Percentiles rank a stretch among this genome's conserved stretches.
Conservation (phyloP, 2,888 invertebrate genomes). For the Therioaphis trifolii region DNA sequence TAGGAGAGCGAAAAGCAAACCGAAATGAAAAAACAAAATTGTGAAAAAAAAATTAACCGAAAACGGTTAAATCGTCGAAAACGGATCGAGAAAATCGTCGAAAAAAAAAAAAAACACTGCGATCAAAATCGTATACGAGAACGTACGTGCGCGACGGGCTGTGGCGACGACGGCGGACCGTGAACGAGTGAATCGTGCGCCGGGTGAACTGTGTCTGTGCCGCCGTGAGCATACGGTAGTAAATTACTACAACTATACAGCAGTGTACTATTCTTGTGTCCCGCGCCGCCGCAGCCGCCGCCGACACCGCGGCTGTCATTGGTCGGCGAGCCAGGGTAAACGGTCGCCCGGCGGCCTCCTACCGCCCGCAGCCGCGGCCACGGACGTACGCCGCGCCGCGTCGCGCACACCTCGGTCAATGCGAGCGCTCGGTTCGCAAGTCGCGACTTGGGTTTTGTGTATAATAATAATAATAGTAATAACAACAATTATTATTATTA, state of each 20-base stretch:
- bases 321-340: conserved; percentile 51
- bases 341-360: conserved; percentile 4
- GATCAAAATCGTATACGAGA: neutral
- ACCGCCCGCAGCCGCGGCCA: neutral
- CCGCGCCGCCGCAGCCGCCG: neutral
- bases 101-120: neutral
- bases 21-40: too few relatives aligned
- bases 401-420: neutral
- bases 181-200: neutral
- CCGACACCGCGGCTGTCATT: conserved; percentile 11
- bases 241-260: neutral
- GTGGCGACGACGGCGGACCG: neutral
- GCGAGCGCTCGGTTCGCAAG: neutral
- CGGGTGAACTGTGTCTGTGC: conserved; percentile 18
- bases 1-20: too few relatives aligned
- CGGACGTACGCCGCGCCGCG: too few relatives aligned
- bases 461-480: too few relatives aligned
- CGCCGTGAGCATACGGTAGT: neutral
- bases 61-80: neutral
- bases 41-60: neutral
- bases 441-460: too few relatives aligned
- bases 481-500: too few relatives aligned
- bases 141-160: too few relatives aligned
- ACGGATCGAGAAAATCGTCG: neutral
- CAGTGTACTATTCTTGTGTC: conserved; percentile 46